Conservation (phyloP, 2,797 vertebrate genomes). For the Sus cebifrons region DNA sequence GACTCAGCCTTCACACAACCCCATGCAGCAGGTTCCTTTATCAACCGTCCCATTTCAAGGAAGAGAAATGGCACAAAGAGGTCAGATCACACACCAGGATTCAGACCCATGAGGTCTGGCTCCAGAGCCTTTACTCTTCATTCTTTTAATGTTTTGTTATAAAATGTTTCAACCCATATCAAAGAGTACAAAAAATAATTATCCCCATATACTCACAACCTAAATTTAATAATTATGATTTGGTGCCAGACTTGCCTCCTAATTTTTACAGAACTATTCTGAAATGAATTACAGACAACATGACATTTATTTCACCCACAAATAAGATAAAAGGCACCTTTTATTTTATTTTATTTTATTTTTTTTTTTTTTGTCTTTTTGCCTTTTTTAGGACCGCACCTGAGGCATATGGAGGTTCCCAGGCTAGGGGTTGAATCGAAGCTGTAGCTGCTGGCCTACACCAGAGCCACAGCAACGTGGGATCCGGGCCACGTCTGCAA, state of each 20-base stretch:
- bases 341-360: background rate
- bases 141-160: conserved; percentile 10
- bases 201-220: background rate
- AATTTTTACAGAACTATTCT: conserved; percentile 51
- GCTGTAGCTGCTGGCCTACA: too few species aligned
- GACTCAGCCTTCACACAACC: background rate
- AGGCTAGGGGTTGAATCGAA: too few species aligned
- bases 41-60: background rate
- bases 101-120: background rate
- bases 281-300: conserved; percentile 8
- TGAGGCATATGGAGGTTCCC: too few species aligned
- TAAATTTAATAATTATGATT: conserved; percentile 48
- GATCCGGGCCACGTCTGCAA: too few species aligned
- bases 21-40: background rate
- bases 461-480: too few species aligned
- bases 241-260: background rate
- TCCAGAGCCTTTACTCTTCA: background rate
- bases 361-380: too few species aligned
- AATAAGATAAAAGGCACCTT: background rate
- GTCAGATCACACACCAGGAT: background rate
- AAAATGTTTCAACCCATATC: conserved; percentile 62
- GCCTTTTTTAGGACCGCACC: too few species aligned
- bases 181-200: conserved; percentile 35
- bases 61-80: conserved; percentile 9
- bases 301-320: conserved; percentile 55